Evolutionary conservation across 2,113 vertebrate species (phyloP).

Genomic region (Silurus meridionalis): DNA sequence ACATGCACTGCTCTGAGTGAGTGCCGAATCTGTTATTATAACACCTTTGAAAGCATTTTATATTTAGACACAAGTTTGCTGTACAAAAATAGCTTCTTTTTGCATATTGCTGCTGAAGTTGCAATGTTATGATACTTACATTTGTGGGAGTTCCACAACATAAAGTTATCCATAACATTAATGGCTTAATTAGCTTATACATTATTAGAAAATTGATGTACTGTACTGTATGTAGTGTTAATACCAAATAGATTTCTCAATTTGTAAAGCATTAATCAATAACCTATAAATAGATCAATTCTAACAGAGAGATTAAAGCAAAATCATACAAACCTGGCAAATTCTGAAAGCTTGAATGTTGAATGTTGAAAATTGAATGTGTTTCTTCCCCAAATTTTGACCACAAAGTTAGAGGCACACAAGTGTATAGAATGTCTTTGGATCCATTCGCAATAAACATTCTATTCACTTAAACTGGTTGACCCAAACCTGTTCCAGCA

Average conservation of each 20-base stretch:
- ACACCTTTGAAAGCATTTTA: slow-evolving; percentile 8
- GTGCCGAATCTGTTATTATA: slow-evolving; percentile 6
- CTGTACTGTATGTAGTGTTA: background rate
- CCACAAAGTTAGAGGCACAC: too few species aligned
- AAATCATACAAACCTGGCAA: background rate
- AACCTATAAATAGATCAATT: background rate
- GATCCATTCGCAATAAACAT: too few species aligned
- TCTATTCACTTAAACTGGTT: too few species aligned
- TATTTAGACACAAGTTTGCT: background rate
- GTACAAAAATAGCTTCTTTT: slow-evolving; percentile 4
- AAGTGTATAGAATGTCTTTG: too few species aligned
- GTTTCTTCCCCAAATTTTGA: too few species aligned
- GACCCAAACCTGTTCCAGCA: too few species aligned
- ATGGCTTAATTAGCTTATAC: background rate
- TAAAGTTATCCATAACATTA: background rate
- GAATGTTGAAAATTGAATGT: too few species aligned
- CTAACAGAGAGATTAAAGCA: background rate
- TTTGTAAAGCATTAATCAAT: background rate
- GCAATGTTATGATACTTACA: background rate
- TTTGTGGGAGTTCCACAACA: background rate
- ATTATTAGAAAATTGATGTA: background rate
- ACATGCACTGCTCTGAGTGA: background rate
- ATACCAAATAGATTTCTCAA: background rate
- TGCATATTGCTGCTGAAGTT: background rate
- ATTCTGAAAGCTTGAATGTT: background rate